Base-by-base conservation (phyloP, 1,140 invertebrate species). In the Choristoneura fumiferana region DNA sequence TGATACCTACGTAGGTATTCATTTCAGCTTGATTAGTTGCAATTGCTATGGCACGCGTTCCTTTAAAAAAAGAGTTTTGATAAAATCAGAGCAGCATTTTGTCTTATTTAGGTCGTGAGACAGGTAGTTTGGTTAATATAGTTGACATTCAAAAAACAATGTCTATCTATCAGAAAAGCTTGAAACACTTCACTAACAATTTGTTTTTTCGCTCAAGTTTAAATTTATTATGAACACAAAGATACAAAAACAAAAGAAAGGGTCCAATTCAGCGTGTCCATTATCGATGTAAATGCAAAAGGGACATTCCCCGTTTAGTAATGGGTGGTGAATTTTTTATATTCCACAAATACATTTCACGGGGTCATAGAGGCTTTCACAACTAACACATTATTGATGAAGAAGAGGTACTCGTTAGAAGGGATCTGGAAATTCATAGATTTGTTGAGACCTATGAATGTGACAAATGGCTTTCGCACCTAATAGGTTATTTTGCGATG, bases 371-470 rank as follows among this genome's bases (percentile, higher is more conserved):
- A 49, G 12, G 43, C 43, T 49, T 33, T 29, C 12, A 8, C 43
- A 49, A 49, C 43, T 33, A 49, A 29, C 18, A n/a, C 17, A 49
- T 49, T 49, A 49, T 49, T 49, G 43, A 49, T 49, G 43, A 49
- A 49, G 22, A 15, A 22, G 18, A 1, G 43, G 43, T 49, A 49
- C 18, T n/a, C n/a, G n/a, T n/a, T n/a, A n/a, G 43, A 8, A 22
- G 43, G 43, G 43, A 22, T 6, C 43, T 6, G 40, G n/a, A 49
- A 33, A 49, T n/a, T 29, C 2, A 29, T 29, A 49, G 43, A 49
- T 49, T 49, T 13, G 43, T 29, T 29, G 22, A n/a, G n/a, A 29
- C 6, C 22, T 6, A n/a, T 1, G 9, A 37, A 5, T 10, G 43
- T 49, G 43, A 49, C 12, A 18, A 49, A 13, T 49, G 22, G 6